Evolutionary conservation across 1,140 invertebrate species (phyloP).

Genomic region (Schlechtendalia chinensis): DNA sequence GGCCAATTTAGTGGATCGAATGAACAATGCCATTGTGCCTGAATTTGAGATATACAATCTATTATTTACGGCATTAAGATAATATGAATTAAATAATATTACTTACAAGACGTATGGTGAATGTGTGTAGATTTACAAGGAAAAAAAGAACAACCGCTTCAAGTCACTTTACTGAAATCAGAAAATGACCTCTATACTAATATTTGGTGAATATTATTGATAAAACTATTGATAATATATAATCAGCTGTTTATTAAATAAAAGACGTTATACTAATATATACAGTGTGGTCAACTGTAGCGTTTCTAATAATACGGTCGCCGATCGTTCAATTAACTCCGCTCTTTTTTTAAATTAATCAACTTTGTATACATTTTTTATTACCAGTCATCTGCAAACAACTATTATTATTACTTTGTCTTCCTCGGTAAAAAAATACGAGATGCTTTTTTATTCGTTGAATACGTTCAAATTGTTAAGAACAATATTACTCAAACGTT

Average conservation of each 20-base stretch:
- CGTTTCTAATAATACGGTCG: too few relatives aligned
- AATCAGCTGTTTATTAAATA: constrained; percentile 21
- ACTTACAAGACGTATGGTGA: not conserved
- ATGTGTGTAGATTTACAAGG: not conserved
- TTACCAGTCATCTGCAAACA: too few relatives aligned
- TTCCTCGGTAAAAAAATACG: too few relatives aligned
- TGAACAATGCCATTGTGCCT: constrained; percentile 52
- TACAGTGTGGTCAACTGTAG: not conserved
- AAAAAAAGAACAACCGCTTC: not conserved
- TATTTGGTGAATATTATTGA: not conserved
- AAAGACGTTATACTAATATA: constrained; percentile 17
- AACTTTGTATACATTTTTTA: too few relatives aligned
- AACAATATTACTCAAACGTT: too few relatives aligned
- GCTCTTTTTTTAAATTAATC: too few relatives aligned
- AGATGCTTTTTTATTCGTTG: too few relatives aligned
- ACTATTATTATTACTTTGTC: too few relatives aligned
- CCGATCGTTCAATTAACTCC: too few relatives aligned
- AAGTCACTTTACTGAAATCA: not conserved
- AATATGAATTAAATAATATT: not conserved
- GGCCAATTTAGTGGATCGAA: constrained; percentile 49
- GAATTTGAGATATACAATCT: not conserved
- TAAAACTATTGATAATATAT: constrained; percentile 15
- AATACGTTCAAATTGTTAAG: too few relatives aligned
- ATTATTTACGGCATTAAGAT: not conserved
- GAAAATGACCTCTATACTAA: constrained; percentile 37